Base-by-base conservation (phyloP, 2,797 vertebrate genomes). In the Tragopan temminckii region DNA sequence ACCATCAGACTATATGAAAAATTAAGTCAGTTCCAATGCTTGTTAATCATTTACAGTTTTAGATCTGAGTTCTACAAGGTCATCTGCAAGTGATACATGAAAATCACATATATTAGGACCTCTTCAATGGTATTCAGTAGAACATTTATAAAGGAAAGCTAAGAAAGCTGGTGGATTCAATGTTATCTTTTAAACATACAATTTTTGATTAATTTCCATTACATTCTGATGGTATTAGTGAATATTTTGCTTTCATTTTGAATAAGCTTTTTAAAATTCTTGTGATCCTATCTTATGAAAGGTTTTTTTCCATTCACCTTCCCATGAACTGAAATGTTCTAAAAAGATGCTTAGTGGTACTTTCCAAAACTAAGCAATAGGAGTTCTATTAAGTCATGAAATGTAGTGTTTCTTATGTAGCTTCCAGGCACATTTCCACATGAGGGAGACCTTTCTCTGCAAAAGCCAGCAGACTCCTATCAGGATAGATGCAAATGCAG, bases 361-460 rank as follows among this genome's bases (percentile, higher is more conserved):
- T 69, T 79, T 38, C 2, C 8, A 14, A 66, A 78, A 72, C 36
- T 82, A 67, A 86, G 55, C 38, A 83, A 35, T 35, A 4, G 20
- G 50, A 85, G 14, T 17, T 66, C 35, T 48, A 53, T 70, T 46
- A 63, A 53, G 11, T 57, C 38, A 6, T 13, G 68, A 75, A 61
- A 72, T 33, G 10, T 13, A 24, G 59, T 59, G 78, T 92, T 67
- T 8, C 38, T 88, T 88, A 92, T 92, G 66, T 13, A 70, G 33
- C 61, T 95, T 12, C 31, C 79, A 88, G 38, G 48, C 62, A 90
- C 38, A 75, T 89, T 95, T 95, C 83, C 90, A 52, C 50, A 94
- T 80, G 89, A 96, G 95, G 93, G 87, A 85, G 38, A 80, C 50
- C 75, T 96, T 97, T 92, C 91, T 83, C 75, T 95, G 58, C 27